Evolutionary conservation across 2,113 vertebrate species (phyloP).

Genomic region (Nothoprocta perdicaria): DNA sequence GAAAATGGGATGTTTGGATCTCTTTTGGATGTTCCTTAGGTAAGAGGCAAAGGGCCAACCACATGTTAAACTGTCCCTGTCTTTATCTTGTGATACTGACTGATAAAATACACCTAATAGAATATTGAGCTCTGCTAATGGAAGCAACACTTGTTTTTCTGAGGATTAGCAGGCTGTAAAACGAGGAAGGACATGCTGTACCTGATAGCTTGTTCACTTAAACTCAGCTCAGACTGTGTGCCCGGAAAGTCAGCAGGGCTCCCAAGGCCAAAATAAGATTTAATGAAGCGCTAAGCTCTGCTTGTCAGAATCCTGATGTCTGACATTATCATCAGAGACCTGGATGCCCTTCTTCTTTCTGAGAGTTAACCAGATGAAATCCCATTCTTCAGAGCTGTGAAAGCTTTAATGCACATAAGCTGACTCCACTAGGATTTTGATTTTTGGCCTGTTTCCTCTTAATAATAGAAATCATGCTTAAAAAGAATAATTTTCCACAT

Average conservation of each 20-base stretch:
- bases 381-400: not conserved
- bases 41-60: not conserved
- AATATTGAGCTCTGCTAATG: not conserved
- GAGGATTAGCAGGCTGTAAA: not conserved
- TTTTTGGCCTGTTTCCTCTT: not conserved
- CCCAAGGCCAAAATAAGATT: not conserved
- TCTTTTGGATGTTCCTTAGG: not conserved
- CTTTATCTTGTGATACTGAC: not conserved
- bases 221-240: not conserved
- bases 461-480: constrained; percentile 1
- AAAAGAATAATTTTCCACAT: constrained; percentile 25
- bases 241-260: not conserved
- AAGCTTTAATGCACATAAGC: not conserved
- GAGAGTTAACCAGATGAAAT: not conserved
- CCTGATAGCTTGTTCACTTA: not conserved
- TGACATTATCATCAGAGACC: not conserved
- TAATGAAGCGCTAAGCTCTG: not conserved
- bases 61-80: not conserved
- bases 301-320: not conserved
- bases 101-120: not conserved
- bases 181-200: not conserved
- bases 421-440: not conserved
- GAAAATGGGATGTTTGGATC: not conserved
- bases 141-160: not conserved
- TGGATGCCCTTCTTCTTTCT: not conserved